Base-by-base conservation (phyloP, 2,888 invertebrate genomes). In the Epinotia brunnichana region DNA sequence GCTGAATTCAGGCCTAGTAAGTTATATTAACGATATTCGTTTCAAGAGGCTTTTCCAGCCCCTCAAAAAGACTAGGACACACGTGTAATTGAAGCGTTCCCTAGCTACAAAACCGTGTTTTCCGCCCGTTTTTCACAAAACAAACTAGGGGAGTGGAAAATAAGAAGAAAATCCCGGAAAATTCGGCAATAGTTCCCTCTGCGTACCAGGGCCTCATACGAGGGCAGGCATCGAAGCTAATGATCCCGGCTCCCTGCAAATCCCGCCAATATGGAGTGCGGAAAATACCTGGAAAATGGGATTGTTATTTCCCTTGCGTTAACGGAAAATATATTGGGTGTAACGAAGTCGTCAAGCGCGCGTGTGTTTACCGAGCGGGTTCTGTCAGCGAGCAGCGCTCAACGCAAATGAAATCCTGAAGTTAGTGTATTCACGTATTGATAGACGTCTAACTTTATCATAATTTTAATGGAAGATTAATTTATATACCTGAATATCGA, bases 271-370 rank as follows among this genome's bases (percentile, higher is more conserved):
- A 92, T 88, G 88, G 90, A 88, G 88, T 85, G 87, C 86, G 89
- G 88, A 85, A 90, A 90, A 90, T 91, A 91, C 91, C 90, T 91
- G 90, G 90, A 87, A 92, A 91, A 91, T 90, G 83, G 86, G 87
- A 85, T 85, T 84, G 86, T 85, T 87, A 85, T 85, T 84, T 82
- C 81, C 84, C 79, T 82, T 75, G 73, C 77, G 75, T 78, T 81
- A 77, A 79, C 75, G 73, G 74, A 74, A 76, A 77, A 81, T 81
- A 80, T 80, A 82, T 80, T 79, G 82, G 76, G 81, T 80, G 83
- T 80, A 82, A 81, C 82, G 81, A 79, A 81, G 76, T 74, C 76
- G 78, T 75, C 75, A 76, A 74, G 77, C 77, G 74, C 75, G 76
- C 72, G 68, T 53, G 66, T 79, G 80, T 83, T 83, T 80, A 81